A percentile compares a stretch with the other conserved stretches of the same genome.
Evolutionary conservation across 2,888 invertebrate species (phyloP).

Genomic region (Vanessa cardui): DNA sequence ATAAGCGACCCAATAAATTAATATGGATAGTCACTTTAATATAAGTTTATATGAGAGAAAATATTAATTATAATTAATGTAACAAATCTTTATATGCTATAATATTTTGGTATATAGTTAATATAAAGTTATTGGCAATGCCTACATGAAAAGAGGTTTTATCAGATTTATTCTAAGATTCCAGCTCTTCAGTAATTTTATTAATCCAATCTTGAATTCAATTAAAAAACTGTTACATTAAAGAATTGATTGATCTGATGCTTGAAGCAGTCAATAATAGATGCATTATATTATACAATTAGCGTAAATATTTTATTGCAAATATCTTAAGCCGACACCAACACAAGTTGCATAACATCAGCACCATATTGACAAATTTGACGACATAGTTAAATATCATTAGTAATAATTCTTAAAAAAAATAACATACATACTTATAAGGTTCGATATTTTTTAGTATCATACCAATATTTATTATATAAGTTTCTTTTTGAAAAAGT

Average conservation of each 20-base stretch:
- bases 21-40: no score
- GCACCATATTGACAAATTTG: background rate
- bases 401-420: background rate
- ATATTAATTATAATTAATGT: no score
- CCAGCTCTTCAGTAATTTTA: no score
- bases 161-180: no score
- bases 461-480: background rate
- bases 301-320: conserved; percentile 7
- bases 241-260: background rate
- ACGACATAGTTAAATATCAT: background rate
- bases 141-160: no score
- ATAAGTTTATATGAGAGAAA: no score
- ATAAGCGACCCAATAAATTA: no score
- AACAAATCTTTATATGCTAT: no score
- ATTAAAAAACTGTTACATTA: no score
- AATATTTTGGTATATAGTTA: no score
- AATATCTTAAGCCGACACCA: conserved; percentile 3
- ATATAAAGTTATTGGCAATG: no score
- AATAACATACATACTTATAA: background rate
- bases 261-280: background rate
- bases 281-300: background rate
- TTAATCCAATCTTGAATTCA: no score
- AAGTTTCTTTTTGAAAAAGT: conserved; percentile 1
- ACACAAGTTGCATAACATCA: background rate
- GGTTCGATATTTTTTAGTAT: background rate